phyloP scores from a whole-genome alignment of 2,888 invertebrate genomes.

The Drosophila kanekoi region DNA sequence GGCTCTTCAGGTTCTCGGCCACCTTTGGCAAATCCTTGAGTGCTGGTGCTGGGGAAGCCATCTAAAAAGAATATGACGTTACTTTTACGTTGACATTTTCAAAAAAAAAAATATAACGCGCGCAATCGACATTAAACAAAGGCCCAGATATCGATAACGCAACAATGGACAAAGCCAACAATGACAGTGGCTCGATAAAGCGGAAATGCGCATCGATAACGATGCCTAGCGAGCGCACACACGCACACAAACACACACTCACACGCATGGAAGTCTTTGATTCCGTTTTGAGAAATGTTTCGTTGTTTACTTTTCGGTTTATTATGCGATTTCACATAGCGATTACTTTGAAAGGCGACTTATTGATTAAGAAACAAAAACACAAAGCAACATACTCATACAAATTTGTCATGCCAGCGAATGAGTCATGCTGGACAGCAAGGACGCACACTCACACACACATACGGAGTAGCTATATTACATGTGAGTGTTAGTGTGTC shows the following conservation, averaged over 20 bases:
- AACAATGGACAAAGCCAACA: constrained; percentile 1
- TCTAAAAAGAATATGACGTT: constrained; percentile 36
- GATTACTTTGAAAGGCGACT: constrained; percentile 40
- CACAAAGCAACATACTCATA: constrained; percentile 14
- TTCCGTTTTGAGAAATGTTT: constrained; percentile 33
- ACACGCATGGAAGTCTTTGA: constrained; percentile 13
- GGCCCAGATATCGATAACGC: constrained; percentile 46
- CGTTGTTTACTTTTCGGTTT: constrained; percentile 58
- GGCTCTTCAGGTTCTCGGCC: constrained; percentile 94
- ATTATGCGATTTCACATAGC: constrained; percentile 57
- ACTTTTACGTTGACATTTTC: background rate
- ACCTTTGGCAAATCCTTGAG: constrained; percentile 97
- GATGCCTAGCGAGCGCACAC: constrained; percentile 7
- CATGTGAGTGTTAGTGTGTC: constrained; percentile 3
- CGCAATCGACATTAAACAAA: constrained; percentile 4
- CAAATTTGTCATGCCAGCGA: constrained; percentile 41
- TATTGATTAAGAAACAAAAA: constrained; percentile 44
- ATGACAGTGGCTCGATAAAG: constrained; percentile 29
- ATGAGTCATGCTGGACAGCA: constrained; percentile 45
- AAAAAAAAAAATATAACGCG: too few relatives aligned
- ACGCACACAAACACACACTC: background rate
- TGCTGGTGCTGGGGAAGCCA: constrained; percentile 87
- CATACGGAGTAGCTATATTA: background rate
- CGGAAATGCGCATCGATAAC: constrained; percentile 54
- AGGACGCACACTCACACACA: constrained; percentile 34